Percentiles rank a stretch among this genome's conserved stretches.
These are phyloP conservation scores for Circaetus cinerascens DNA, from an alignment of 2,113 vertebrate species.

Conservation along the genomic window DNA sequence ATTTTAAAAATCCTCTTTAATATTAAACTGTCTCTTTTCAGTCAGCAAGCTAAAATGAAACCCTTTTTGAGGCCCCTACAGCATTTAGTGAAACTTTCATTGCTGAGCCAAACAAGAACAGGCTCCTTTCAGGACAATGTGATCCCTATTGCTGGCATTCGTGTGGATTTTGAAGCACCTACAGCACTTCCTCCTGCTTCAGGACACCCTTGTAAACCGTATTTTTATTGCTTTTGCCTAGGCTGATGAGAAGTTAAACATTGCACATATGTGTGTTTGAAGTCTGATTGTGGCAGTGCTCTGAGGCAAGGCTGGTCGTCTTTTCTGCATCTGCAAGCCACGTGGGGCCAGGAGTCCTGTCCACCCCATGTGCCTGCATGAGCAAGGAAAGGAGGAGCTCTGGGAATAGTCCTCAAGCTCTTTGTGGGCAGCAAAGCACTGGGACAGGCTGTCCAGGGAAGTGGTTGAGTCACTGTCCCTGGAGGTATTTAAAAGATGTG, in stretches of 20 bases:
- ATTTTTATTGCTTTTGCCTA: not conserved
- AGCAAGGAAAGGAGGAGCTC: not conserved
- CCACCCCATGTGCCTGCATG: no score
- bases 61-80: not conserved
- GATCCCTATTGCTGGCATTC: not conserved
- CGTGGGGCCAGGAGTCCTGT: no score
- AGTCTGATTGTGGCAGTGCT: not conserved
- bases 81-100: not conserved
- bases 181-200: not conserved
- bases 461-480: not conserved
- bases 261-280: not conserved
- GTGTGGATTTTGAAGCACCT: accelerated
- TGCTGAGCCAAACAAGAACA: not conserved
- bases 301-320: not conserved
- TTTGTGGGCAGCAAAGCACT: no score
- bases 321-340: no score
- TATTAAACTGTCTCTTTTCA: not conserved
- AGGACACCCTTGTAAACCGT: not conserved
- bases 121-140: accelerated
- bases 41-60: not conserved
- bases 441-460: not conserved
- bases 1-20: conserved; percentile 1
- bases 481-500: not conserved
- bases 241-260: not conserved
- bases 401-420: not conserved